Percentiles rank a stretch among this genome's conserved stretches.
These are phyloP conservation scores for Synergus laeviventris DNA, from an alignment of 2,888 invertebrate genomes.

Conservation along the genomic window DNA sequence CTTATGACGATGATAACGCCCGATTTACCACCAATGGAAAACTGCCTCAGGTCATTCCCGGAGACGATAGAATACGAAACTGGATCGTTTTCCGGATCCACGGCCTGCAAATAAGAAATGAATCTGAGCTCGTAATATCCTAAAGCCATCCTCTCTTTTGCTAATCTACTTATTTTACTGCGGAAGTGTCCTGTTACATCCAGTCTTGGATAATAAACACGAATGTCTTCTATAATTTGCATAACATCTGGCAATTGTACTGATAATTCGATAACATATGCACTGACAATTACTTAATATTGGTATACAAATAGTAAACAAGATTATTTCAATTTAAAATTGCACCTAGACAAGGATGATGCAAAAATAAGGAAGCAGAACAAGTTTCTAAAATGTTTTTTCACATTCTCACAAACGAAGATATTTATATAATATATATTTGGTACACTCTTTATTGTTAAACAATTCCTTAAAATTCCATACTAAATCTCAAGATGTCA, in stretches of 20 bases:
- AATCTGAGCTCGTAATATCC: slow-evolving; percentile 12
- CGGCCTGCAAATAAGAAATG: slow-evolving; percentile 79
- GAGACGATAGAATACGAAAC: slow-evolving; percentile 91
- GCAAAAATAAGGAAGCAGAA: background rate
- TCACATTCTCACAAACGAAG: too few relatives aligned
- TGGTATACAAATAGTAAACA: too few relatives aligned
- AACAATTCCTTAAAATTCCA: too few relatives aligned
- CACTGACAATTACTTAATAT: too few relatives aligned
- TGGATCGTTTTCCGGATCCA: slow-evolving; percentile 92
- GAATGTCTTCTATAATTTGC: slow-evolving; percentile 5
- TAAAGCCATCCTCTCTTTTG: slow-evolving; percentile 13
- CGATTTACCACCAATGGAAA: slow-evolving; percentile 89
- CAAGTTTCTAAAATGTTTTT: background rate
- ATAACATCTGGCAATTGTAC: too few relatives aligned
- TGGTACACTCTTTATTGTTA: too few relatives aligned
- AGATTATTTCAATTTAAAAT: too few relatives aligned
- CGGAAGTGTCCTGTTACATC: slow-evolving; percentile 27
- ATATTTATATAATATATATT: too few relatives aligned
- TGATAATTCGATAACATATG: too few relatives aligned
- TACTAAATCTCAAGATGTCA: too few relatives aligned
- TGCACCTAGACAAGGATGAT: background rate
- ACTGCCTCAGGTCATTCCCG: slow-evolving; percentile 92
- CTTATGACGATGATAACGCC: slow-evolving; percentile 93
- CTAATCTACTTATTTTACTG: slow-evolving; percentile 22
- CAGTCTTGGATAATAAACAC: slow-evolving; percentile 26